Evolutionary conservation across 2,888 invertebrate species (phyloP).

Genomic region (Cylloceria caligata): DNA sequence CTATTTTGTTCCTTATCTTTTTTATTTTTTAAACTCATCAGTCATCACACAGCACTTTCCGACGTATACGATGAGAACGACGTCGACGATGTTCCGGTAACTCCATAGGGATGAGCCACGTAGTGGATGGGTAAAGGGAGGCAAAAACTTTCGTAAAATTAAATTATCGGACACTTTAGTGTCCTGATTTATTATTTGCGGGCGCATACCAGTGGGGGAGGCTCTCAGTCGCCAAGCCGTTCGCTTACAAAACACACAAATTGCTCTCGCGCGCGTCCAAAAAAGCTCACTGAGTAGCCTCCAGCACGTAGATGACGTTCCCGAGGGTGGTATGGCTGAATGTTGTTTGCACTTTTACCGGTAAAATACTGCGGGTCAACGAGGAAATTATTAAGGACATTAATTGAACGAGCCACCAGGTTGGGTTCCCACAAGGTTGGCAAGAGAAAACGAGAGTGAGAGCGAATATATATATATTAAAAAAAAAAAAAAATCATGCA

Average conservation of each 20-base stretch:
- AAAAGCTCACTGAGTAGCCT: constrained; percentile 30
- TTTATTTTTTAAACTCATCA: constrained; percentile 12
- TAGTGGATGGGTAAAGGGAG: background rate
- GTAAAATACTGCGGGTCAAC: constrained; percentile 69
- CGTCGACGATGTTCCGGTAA: constrained; percentile 12
- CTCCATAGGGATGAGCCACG: constrained; percentile 9
- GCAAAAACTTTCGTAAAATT: constrained; percentile 65
- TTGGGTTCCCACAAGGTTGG: constrained; percentile 34
- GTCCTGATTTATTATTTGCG: constrained; percentile 72
- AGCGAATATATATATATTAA: background rate
- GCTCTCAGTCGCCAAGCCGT: constrained; percentile 4
- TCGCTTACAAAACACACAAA: constrained; percentile 13
- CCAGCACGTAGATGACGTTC: constrained; percentile 33
- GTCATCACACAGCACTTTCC: background rate
- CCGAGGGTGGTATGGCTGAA: constrained; percentile 49
- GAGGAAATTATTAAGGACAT: constrained; percentile 72
- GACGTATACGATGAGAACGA: constrained; percentile 1
- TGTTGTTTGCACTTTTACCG: constrained; percentile 58
- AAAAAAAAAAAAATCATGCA: constrained; percentile 16
- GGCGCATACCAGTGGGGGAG: constrained; percentile 53
- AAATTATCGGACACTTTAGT: constrained; percentile 71
- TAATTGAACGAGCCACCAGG: constrained; percentile 66
- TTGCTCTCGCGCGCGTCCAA: background rate
- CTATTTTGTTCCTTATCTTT: constrained; percentile 23
- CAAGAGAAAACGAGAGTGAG: background rate